These are phyloP conservation scores for Gopherus flavomarginatus DNA, from an alignment of 2,113 vertebrate genomes.

Conservation along the genomic window DNA sequence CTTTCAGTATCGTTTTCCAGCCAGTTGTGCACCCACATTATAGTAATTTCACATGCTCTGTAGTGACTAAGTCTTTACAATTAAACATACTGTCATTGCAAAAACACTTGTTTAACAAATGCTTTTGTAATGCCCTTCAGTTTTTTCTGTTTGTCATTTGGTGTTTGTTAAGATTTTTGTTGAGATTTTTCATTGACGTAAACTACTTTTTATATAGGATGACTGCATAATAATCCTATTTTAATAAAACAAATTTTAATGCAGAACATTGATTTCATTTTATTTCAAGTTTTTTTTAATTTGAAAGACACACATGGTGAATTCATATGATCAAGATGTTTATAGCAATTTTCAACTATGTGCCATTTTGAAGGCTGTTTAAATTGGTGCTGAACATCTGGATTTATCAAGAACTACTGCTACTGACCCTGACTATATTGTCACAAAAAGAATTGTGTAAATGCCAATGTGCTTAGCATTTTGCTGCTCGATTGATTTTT, in stretches of 20 bases:
- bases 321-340: not conserved
- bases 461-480: fast-evolving
- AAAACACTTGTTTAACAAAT: not conserved
- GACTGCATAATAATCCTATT: not conserved
- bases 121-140: not conserved
- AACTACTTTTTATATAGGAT: not conserved
- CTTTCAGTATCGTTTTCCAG: not conserved
- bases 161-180: not conserved
- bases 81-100: not conserved
- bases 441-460: fast-evolving
- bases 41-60: no score
- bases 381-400: not conserved
- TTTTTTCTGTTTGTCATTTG: not conserved
- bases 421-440: fast-evolving
- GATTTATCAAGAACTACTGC: no score
- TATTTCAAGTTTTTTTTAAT: fast-evolving
- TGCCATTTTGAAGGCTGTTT: not conserved
- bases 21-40: not conserved
- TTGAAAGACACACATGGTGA: not conserved
- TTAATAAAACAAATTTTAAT: not conserved
- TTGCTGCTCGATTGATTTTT: not conserved
- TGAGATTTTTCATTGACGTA: not conserved
- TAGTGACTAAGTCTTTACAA: not conserved
- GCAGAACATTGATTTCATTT: not conserved
- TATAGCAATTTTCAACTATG: fast-evolving